Evolutionary conservation across 2,888 invertebrate genomes (phyloP).

Genomic region (Fragum whitleyi): DNA sequence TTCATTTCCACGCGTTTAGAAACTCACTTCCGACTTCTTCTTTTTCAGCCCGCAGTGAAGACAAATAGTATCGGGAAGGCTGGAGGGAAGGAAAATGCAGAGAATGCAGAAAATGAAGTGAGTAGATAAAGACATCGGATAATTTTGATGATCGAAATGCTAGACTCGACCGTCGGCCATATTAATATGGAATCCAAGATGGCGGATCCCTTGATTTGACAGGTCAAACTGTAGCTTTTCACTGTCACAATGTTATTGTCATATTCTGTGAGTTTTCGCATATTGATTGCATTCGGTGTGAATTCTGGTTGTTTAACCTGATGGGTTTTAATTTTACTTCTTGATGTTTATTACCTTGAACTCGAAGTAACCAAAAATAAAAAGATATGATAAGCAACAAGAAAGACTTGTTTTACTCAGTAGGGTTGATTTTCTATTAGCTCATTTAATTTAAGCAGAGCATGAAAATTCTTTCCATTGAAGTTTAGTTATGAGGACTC

Average conservation of each 20-base stretch:
- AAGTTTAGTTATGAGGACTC: too few relatives aligned
- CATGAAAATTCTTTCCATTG: too few relatives aligned
- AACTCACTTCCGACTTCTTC: conserved; percentile 35
- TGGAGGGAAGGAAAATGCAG: conserved; percentile 77
- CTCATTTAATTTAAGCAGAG: too few relatives aligned
- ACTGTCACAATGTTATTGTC: background rate
- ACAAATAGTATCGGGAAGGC: conserved; percentile 74
- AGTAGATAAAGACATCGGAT: conserved; percentile 4
- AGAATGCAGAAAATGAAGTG: conserved; percentile 81
- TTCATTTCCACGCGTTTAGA: conserved; percentile 11
- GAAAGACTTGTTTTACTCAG: too few relatives aligned
- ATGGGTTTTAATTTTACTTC: too few relatives aligned
- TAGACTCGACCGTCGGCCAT: conserved; percentile 63
- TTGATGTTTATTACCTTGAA: too few relatives aligned
- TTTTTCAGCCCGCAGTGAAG: conserved; percentile 78
- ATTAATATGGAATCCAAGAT: conserved; percentile 77
- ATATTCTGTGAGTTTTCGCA: too few relatives aligned
- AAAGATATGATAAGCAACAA: too few relatives aligned
- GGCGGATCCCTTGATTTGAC: conserved; percentile 65
- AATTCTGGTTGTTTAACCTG: too few relatives aligned
- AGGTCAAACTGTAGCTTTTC: conserved; percentile 14
- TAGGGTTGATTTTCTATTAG: too few relatives aligned
- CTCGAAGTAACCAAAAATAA: too few relatives aligned
- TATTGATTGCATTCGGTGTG: too few relatives aligned
- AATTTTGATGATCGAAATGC: background rate